These are phyloP conservation scores for Petrolisthes cinctipes DNA, from an alignment of 2,888 invertebrate species.

Conservation along the genomic window DNA sequence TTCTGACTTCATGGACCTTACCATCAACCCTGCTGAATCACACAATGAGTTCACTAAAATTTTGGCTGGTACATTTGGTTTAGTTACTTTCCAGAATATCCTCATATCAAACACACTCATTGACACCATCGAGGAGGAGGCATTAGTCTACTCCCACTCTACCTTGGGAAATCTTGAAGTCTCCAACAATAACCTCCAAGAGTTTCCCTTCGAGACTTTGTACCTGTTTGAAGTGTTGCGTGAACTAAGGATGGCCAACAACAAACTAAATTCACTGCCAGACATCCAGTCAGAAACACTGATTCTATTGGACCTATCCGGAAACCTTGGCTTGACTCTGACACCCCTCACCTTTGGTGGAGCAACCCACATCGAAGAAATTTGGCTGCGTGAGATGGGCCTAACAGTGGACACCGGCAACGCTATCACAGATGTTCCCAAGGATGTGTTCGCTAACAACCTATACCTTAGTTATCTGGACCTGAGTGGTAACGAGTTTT, in stretches of 20 bases:
- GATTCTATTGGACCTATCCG: neutral
- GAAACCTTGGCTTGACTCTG: constrained; percentile 17
- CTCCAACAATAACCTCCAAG: neutral
- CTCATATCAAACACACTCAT: constrained; percentile 19
- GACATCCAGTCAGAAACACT: constrained; percentile 8
- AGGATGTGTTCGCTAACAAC: constrained; percentile 16
- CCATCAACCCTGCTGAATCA: neutral
- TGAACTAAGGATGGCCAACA: constrained; percentile 4
- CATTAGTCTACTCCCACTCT: constrained; percentile 21
- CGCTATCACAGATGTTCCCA: neutral
- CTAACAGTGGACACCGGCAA: neutral
- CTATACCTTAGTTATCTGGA: neutral
- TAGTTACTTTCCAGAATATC: constrained; percentile 5
- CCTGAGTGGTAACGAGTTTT: constrained; percentile 2
- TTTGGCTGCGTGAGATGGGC: neutral
- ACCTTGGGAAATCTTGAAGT: constrained; percentile 8
- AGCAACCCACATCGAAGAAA: neutral
- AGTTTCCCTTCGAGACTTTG: constrained; percentile 41
- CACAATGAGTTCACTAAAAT: neutral
- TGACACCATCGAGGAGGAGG: constrained; percentile 33
- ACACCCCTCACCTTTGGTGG: neutral
- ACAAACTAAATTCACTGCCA: constrained; percentile 5
- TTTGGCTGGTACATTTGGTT: constrained; percentile 11
- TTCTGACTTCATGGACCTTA: neutral
- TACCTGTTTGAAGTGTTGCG: neutral